Base-by-base conservation (phyloP, 2,113 vertebrate genomes). In the Microtus oregoni region DNA sequence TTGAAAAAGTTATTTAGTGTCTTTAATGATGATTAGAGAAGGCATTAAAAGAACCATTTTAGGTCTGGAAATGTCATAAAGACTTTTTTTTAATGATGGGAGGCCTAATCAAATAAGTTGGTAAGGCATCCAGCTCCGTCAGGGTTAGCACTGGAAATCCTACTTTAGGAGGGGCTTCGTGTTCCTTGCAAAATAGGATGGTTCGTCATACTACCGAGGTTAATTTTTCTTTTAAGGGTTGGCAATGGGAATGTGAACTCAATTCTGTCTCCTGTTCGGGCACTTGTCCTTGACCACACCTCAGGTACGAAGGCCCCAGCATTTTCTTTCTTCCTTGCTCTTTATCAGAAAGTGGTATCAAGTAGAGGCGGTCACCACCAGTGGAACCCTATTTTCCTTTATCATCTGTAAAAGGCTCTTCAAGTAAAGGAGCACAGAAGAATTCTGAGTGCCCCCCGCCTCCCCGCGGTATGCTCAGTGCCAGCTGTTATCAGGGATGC, bases 1-100 rank as follows among this genome's bases (percentile, higher is more conserved):
- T 55, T 95, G 30, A 82, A 35, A 89, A 92, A 87, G 13, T 68
- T 86, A 47, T 90, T 94, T 88, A 68, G 67, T 81, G 68, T 58
- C 94, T 97, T 95, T 81, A 94, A 86, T 90, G 50, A 82, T 50
- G 47, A 32, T 81, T 26, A 26, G 65, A 93, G 58, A 52, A 90
- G 75, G 38, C 55, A 41, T 55, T 89, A 19, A 82, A 88, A 41
- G 88, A 70, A 4, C 86, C 75, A 55, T 2, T 61, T 20, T 28
- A 70, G 63, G 5, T 93, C 20, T 88, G n/a, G 83, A 94, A 93
- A 89, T 12, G 68, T 20, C 24, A 7, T 72, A 55, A 72, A 35
- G 82, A 52, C 38, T 89, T 78, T 75, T 65, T 89, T 91, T 92
- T 82, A 90, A 72, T 90, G 82, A 83, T 32, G 22, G 12, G 38